Evolutionary conservation across 2,888 invertebrate species (phyloP), one percentile per base, ranked within the genome.

Genomic region (Chrysopilus asiliformis): DNA sequence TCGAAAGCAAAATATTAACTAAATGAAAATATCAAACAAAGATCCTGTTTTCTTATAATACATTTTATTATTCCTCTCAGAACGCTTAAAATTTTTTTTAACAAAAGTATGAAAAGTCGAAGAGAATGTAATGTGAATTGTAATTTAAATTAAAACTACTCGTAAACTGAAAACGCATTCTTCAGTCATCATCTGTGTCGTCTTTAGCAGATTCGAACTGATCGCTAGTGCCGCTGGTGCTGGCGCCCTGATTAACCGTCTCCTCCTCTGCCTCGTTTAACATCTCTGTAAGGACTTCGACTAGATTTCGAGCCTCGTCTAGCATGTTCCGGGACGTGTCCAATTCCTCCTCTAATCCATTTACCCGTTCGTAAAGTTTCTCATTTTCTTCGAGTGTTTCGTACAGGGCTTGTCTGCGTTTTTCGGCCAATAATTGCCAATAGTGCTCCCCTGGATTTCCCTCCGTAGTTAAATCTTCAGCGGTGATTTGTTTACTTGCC

Each of bases 341-440:
- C 52, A 84, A 75, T 54, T 81, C 76, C 20, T 58, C 56, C 45
- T 64, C 62, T 10, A 64, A 43, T 1, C 54, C 56, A 6, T 62
- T 60, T 34, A 72, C 58, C 41, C 66, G 58, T 24, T 68, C 68
- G 43, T 68, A 66, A 15, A 74, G 53, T 46, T 68, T 68, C 41
- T 72, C 71, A 61, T 82, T 84, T 58, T 85, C 83, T 38, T 72
- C 68, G 18, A 85, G 66, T 17, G 82, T 73, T 42, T 79, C 74
- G 49, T 83, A 72, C 17, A 86, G 59, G 3, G 79, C 79, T 47
- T 72, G 63, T 39, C 79, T 72, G 41, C 84, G 70, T 50, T 76
- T 77, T 54, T 81, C 83, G 16, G 84, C 81, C 43, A 85, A 55
- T 30, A 72, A 64, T 58, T 81, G 67, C 81, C 83, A 86, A 55